phyloP scores from a whole-genome alignment of 2,888 invertebrate genomes.

The Patella caerulea region DNA sequence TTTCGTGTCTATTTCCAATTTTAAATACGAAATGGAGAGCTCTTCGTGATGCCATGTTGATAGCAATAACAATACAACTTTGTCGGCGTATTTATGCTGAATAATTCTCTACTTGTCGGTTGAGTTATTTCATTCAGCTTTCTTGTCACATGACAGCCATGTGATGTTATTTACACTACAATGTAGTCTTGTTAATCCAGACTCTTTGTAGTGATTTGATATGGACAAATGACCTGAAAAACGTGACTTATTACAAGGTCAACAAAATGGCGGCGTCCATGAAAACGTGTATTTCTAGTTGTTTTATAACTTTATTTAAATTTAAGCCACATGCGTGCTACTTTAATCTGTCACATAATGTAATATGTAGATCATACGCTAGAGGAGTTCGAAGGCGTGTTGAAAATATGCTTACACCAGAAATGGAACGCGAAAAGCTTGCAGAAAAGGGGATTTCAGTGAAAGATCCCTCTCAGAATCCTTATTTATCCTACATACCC shows the following conservation, averaged over 20 bases:
- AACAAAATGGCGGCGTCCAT: constrained; percentile 32
- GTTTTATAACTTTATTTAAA: neutral
- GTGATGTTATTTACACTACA: constrained; percentile 15
- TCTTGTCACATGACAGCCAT: constrained; percentile 21
- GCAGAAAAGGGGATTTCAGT: constrained; percentile 11
- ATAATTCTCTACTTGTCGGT: neutral
- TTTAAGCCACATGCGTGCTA: neutral
- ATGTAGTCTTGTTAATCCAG: too few relatives aligned
- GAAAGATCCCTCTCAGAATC: constrained; percentile 31
- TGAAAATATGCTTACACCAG: constrained; percentile 18
- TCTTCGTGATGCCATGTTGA: constrained; percentile 72
- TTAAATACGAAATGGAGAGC: constrained; percentile 97
- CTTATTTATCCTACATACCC: constrained; percentile 27
- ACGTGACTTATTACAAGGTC: too few relatives aligned
- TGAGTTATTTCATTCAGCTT: too few relatives aligned
- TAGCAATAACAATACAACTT: neutral
- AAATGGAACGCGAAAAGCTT: constrained; percentile 24
- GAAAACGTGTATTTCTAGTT: constrained; percentile 23
- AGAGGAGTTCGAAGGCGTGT: constrained; percentile 27
- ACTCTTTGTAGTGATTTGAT: too few relatives aligned
- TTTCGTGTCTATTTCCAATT: constrained; percentile 88
- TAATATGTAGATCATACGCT: constrained; percentile 29
- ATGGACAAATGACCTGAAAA: too few relatives aligned
- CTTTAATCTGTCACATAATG: neutral
- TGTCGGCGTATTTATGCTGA: too few relatives aligned